Base-by-base conservation (phyloP, 2,888 invertebrate species). In the Bedellia somnulentella region DNA sequence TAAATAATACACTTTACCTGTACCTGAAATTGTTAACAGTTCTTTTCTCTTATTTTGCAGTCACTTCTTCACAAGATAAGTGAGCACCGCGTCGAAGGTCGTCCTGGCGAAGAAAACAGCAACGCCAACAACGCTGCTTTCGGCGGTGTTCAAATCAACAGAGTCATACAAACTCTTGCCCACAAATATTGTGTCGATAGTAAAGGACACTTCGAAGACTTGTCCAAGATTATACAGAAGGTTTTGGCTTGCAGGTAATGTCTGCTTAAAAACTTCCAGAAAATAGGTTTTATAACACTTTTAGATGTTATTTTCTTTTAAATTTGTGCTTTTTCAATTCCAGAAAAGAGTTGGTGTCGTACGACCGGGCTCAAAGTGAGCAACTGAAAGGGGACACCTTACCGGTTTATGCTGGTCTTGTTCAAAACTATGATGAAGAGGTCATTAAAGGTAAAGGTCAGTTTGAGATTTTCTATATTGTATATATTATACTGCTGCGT, bases 161-260 rank as follows among this genome's bases (percentile, higher is more conserved):
- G 89, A 55, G 89, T 92, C 29, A 96, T 97, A 45, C 96, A 97
- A 56, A 83, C 92, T 41, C 78, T 97, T 23, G 96, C 96, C 2
- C 93, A 94, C 58, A 91, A 93, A 53, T 97, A 97, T 64, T 94
- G 95, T 57, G 88, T 86, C 27, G 97, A 98, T 47, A 96, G 95
- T 55, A 93, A 93, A 57, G 86, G 87, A 4, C 89, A 93, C 5
- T 97, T 96, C 58, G 97, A 97, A 52, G 97, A 97, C 52, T 80
- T 98, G 2, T 94, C 88, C 50, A 89, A 89, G 63, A 87, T 89
- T 38, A 89, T 89, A 42, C 88, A 94, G 78, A 87, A 91, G 54
- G 94, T 96, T 13, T 76, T 94, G 39, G 94, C 96, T 0, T 94
- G 93, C 52, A 86, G 81, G 81, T 80, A 17, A 45, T 51, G 36